Conservation (phyloP, 2,888 invertebrate genomes). For the Odontocerum albicorne region DNA sequence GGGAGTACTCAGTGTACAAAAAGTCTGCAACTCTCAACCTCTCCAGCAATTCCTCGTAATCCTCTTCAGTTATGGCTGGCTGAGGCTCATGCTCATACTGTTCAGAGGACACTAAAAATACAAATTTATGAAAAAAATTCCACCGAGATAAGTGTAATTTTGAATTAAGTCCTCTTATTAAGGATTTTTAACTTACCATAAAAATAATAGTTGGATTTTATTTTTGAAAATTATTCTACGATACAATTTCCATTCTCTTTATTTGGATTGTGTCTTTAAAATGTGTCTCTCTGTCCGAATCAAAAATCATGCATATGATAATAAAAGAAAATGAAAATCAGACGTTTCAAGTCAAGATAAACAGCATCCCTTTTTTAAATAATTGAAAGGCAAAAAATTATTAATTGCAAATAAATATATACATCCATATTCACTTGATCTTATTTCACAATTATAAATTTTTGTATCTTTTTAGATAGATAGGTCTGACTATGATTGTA, state of each 20-base stretch:
- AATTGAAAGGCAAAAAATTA: too few relatives aligned
- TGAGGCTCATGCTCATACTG: slow-evolving; percentile 31
- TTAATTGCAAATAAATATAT: too few relatives aligned
- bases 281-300: not conserved
- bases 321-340: not conserved
- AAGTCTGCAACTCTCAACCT: slow-evolving; percentile 69
- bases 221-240: too few relatives aligned
- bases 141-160: not conserved
- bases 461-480: too few relatives aligned
- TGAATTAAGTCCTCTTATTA: too few relatives aligned
- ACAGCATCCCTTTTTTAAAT: too few relatives aligned
- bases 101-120: slow-evolving; percentile 24
- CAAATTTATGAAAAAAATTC: not conserved
- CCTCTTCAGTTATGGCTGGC: slow-evolving; percentile 48
- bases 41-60: slow-evolving; percentile 71
- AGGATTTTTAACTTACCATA: too few relatives aligned
- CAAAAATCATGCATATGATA: not conserved
- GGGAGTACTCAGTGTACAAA: slow-evolving; percentile 72
- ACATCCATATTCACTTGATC: not conserved
- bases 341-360: too few relatives aligned
- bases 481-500: not conserved
- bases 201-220: too few relatives aligned
- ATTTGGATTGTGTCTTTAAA: too few relatives aligned
- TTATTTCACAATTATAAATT: not conserved
- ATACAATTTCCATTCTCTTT: too few relatives aligned